Evolutionary conservation across 2,113 vertebrate species (phyloP), one percentile per base, ranked within the genome.

Genomic region (Caranx ignobilis): DNA sequence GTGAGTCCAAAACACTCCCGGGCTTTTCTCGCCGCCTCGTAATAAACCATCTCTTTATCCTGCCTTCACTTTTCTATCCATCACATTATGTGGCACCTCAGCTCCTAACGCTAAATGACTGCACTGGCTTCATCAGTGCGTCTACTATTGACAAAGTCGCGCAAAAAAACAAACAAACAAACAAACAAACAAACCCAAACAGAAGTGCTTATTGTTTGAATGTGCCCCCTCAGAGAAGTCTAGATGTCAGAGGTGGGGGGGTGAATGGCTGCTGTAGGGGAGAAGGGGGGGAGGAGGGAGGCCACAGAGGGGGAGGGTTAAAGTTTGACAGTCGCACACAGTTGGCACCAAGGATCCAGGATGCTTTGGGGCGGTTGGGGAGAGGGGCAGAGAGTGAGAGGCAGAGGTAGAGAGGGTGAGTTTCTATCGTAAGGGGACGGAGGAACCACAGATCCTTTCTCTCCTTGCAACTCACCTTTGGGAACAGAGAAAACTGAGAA

Each of bases 251-350:
- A 60, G 69, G 68, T 26, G 71, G 71, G 76, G 2, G 60, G 37
- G 64, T 68, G 55, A 59, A n/a, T 41, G 72, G 71, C 60, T 55
- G 69, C 37, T 34, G 4, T 10, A 7, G 18, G 43, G 41, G 26
- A 26, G 32, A n/a, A 52, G 66, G 74, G 10, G 76, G 62, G 39
- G 41, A 16, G 59, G n/a, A 71, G 60, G 12, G 55, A 79, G 87
- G 83, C 71, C 63, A 68, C 8, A 74, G 60, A 62, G 77, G 83
- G 74, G 88, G 71, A 55, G 81, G 86, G 84, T 85, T 70, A 50
- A 79, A 52, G 83, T 91, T 92, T 94, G 94, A 96, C 94, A 91
- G 92, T 92, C 90, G 70, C 85, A 90, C 92, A 92, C 95, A 95
- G 94, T 95, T 96, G 95, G 93, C 94, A 94, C 79, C 62, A 41